phyloP scores from a whole-genome alignment of 2,888 invertebrate species.

The Malthinus flaveolus region DNA sequence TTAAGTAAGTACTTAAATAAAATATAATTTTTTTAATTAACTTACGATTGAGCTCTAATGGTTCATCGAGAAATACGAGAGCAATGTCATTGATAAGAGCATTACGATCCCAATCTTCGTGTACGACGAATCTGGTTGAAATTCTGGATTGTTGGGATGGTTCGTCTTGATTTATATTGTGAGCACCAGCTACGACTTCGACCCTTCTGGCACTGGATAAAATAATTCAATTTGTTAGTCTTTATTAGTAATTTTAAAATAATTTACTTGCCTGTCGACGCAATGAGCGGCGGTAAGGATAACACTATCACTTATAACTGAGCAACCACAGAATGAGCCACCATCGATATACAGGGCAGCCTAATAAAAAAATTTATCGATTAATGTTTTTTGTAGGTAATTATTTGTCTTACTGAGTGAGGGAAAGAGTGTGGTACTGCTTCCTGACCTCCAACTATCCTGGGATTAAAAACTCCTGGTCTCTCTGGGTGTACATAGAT shows the following conservation, averaged over 20 bases:
- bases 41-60: conserved; percentile 34
- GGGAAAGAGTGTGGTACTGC: conserved; percentile 28
- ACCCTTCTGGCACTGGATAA: conserved; percentile 6
- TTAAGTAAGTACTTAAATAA: too few relatives aligned
- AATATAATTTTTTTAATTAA: too few relatives aligned
- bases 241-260: conserved; percentile 5
- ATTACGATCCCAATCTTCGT: conserved; percentile 44
- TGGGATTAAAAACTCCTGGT: neutral
- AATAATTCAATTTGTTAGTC: conserved; percentile 11
- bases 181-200: conserved; percentile 38
- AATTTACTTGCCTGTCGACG: conserved; percentile 50
- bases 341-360: conserved; percentile 32
- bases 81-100: conserved; percentile 54
- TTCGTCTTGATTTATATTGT: conserved; percentile 44
- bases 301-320: conserved; percentile 55
- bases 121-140: conserved; percentile 37
- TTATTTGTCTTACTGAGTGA: conserved; percentile 3
- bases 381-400: neutral
- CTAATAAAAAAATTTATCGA: neutral
- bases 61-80: conserved; percentile 48
- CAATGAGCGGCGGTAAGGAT: conserved; percentile 61
- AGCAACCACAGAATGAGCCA: conserved; percentile 59
- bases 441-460: conserved; percentile 8
- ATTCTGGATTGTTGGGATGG: conserved; percentile 43
- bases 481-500: neutral